These are phyloP conservation scores for Kryphioiulus occultus DNA, from an alignment of 2,888 invertebrate species.

Conservation along the genomic window DNA sequence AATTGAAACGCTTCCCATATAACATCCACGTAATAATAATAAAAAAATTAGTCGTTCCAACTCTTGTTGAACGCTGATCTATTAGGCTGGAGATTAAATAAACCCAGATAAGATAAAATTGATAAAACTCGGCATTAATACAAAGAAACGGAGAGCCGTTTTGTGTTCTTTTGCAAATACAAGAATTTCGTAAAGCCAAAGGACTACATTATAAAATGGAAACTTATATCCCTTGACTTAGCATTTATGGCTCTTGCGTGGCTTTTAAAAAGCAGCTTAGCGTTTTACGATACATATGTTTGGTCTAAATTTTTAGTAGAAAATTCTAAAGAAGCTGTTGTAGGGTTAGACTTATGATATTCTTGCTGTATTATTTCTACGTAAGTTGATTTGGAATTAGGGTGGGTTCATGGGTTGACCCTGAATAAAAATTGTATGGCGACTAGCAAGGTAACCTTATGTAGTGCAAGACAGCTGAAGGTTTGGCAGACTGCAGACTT, in stretches of 20 bases:
- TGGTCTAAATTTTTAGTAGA: not conserved
- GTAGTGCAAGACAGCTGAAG: no score
- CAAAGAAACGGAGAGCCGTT: not conserved
- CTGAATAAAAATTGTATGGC: no score
- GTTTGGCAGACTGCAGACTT: no score
- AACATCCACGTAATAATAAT: not conserved
- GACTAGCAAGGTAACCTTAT: no score
- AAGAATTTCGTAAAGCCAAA: not conserved
- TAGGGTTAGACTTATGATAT: not conserved
- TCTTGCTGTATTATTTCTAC: not conserved
- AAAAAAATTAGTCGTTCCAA: not conserved
- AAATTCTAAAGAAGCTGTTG: not conserved
- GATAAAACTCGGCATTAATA: not conserved
- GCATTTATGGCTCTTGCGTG: not conserved
- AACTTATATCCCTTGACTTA: not conserved
- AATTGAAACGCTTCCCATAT: not conserved
- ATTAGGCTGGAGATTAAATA: not conserved
- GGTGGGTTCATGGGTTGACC: no score
- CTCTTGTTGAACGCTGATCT: not conserved
- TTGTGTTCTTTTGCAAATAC: not conserved
- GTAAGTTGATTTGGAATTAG: no score
- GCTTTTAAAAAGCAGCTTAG: not conserved
- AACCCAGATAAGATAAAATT: not conserved
- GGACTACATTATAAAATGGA: not conserved
- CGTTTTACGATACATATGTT: not conserved